Percentiles rank a stretch among this genome's conserved stretches.
Evolutionary conservation across 2,888 invertebrate species (phyloP).

Genomic region (Cephus spinipes): DNA sequence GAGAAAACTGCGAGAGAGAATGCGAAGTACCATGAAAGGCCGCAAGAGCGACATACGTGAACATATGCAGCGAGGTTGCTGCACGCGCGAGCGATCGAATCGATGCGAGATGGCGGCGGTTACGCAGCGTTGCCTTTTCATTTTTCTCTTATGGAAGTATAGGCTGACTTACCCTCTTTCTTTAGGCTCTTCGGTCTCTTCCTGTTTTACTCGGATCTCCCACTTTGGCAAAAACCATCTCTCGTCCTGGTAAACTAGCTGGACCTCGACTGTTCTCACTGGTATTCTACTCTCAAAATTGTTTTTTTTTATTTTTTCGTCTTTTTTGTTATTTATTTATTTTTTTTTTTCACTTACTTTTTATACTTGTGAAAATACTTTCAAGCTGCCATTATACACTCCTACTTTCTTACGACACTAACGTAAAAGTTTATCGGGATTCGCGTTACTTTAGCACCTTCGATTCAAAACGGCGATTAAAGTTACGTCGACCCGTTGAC

Average conservation of each 20-base stretch:
- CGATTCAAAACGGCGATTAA: not conserved
- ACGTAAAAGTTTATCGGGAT: not conserved
- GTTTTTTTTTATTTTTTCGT: not conserved
- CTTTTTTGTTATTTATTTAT: not conserved
- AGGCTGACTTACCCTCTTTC: conserved; percentile 10
- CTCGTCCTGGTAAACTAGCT: not conserved
- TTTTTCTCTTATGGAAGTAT: not conserved
- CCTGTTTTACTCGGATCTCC: not conserved
- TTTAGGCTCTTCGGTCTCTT: not conserved
- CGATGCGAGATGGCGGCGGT: conserved; percentile 10
- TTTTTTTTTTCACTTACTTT: not conserved
- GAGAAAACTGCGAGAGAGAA: conserved; percentile 16
- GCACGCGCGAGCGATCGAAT: conserved; percentile 14
- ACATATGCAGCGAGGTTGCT: not conserved
- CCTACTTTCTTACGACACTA: not conserved
- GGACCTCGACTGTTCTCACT: not conserved
- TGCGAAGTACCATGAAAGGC: not conserved
- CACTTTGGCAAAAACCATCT: not conserved
- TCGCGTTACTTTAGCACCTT: not conserved
- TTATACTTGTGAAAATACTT: too few species aligned
- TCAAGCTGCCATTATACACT: not conserved
- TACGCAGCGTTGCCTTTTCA: not conserved
- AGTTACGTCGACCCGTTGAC: not conserved
- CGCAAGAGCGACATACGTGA: not conserved
- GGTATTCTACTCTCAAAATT: not conserved